These are phyloP conservation scores for Caenorhabditis sp. DNA, from an alignment of 2,888 invertebrate species.

Conservation along the genomic window DNA sequence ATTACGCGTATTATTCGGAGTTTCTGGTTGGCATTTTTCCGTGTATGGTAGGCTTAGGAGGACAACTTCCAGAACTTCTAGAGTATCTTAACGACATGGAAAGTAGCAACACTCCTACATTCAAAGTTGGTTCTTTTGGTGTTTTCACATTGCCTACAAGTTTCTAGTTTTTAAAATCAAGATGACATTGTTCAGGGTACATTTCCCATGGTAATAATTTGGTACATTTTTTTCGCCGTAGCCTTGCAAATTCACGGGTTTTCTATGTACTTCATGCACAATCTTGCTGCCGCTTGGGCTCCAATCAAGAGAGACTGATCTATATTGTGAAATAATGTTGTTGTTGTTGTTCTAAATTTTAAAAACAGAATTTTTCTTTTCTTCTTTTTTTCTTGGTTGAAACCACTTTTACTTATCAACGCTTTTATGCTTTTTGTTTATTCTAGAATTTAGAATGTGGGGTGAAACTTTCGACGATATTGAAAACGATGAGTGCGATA, in stretches of 20 bases:
- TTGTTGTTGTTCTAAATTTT: conserved; percentile 10
- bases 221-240: conserved; percentile 82
- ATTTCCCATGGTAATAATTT: conserved; percentile 82
- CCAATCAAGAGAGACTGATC: conserved; percentile 68
- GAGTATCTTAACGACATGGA: conserved; percentile 78
- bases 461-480: conserved; percentile 69
- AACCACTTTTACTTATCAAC: not conserved
- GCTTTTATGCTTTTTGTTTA: conserved; percentile 5
- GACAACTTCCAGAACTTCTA: conserved; percentile 79
- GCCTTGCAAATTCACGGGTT: conserved; percentile 81
- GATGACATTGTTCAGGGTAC: conserved; percentile 60
- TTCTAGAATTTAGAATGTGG: conserved; percentile 62
- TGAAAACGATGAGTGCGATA: conserved; percentile 68
- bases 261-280: conserved; percentile 79
- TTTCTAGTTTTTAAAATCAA: not conserved
- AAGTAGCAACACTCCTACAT: conserved; percentile 78
- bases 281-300: conserved; percentile 76
- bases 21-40: conserved; percentile 79
- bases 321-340: not conserved
- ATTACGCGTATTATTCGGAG: conserved; percentile 78
- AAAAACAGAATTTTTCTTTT: too few species aligned
- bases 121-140: conserved; percentile 66
- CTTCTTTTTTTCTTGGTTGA: not conserved
- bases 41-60: conserved; percentile 76
- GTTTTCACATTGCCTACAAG: not conserved